Percentiles rank a stretch among this genome's conserved stretches.
These are phyloP conservation scores for Andricus quercusramuli DNA, from an alignment of 2,888 invertebrate species.

Conservation along the genomic window DNA sequence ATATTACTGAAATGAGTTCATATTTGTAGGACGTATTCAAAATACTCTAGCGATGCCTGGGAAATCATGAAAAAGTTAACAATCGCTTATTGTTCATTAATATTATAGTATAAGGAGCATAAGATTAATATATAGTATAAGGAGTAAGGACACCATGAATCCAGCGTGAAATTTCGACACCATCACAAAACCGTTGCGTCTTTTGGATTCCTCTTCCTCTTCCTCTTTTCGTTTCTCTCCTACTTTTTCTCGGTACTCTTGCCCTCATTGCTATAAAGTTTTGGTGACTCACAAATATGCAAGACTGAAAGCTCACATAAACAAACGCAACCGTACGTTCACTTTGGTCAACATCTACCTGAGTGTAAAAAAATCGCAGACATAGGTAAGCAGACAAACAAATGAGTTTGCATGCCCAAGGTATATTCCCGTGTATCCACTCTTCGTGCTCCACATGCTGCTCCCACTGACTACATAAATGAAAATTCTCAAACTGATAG, in stretches of 20 bases:
- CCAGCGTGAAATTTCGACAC: conserved; percentile 21
- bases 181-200: conserved; percentile 15
- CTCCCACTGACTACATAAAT: conserved; percentile 10
- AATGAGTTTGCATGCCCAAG: conserved; percentile 23
- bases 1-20: no score
- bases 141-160: conserved; percentile 3
- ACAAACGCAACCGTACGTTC: conserved; percentile 51
- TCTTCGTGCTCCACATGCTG: not conserved
- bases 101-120: no score
- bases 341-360: conserved; percentile 36
- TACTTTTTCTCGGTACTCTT: conserved; percentile 38
- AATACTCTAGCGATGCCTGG: no score
- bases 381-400: conserved; percentile 17
- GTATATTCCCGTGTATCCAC: conserved; percentile 20
- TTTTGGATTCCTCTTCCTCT: not conserved
- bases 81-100: no score
- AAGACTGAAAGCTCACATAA: conserved; percentile 50
- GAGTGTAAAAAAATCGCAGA: conserved; percentile 12
- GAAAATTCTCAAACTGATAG: conserved; percentile 6
- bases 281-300: conserved; percentile 64
- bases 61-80: no score
- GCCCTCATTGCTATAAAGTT: conserved; percentile 56
- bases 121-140: no score
- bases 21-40: no score
- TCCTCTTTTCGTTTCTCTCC: conserved; percentile 40